Evolutionary conservation across 2,888 invertebrate genomes (phyloP), one percentile per base, ranked within the genome.

Genomic region (Dynastes tityus): DNA sequence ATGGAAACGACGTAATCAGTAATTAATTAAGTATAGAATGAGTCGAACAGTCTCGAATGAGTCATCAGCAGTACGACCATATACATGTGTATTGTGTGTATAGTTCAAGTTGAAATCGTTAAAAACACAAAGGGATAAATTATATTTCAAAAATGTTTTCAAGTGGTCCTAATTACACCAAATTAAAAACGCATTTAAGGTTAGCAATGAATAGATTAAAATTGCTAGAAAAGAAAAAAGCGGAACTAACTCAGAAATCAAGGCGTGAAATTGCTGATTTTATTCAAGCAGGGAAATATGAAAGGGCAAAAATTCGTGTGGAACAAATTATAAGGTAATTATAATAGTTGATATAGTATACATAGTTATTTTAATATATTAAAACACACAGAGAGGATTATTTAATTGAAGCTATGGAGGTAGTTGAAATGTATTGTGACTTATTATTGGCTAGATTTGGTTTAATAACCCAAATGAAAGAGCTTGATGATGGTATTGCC

Each of bases 341-440:
- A 45, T 11, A 45, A 45, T 45, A 45, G 8, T 45, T 45, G 85
- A 85, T 81, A 51, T 67, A 77, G 45, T 49, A 68, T 61, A 70
- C 74, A 37, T 16, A 6, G 13, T 76, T 16, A 49, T 27, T 29
- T 1, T 32, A 58, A 58, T 58, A 22, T 3, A 22, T 27, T 29
- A 11, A 68, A 67, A 67, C n/a, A 11, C 40, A 16, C 84, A 93
- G 99, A 65, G 98, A 99, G 90, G 99, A 99, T 89, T 99, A 99
- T 88, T 92, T 99, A 89, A 98, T 99, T 2, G 99, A 99, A 90
- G 99, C 99, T 0, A 97, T 99, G 96, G 99, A 99, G 90, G 92
- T 99, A 79, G 93, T 99, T 0, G 99, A 99, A 90, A 99, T 99
- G 98, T 99, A 98, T 87, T 99, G 99, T 89, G 99, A 99, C 90